phyloP scores from a whole-genome alignment of 2,888 invertebrate genomes.

The Crocallis elinguaria region DNA sequence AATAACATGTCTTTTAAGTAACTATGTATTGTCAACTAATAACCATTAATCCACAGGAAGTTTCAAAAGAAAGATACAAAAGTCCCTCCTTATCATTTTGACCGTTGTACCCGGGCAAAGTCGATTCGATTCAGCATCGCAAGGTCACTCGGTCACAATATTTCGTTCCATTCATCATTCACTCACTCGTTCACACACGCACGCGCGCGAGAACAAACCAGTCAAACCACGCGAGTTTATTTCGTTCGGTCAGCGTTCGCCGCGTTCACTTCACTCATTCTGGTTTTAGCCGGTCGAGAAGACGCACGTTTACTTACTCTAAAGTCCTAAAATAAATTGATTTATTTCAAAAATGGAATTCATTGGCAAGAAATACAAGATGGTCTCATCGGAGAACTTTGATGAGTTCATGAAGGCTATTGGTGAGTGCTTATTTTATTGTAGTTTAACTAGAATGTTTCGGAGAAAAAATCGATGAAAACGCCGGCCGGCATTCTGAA shows the following conservation, averaged over 20 bases:
- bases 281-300: constrained; percentile 60
- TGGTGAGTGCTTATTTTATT: constrained; percentile 85
- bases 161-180: constrained; percentile 40
- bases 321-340: constrained; percentile 39
- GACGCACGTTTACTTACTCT: constrained; percentile 41
- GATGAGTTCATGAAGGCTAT: constrained; percentile 95
- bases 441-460: constrained; percentile 32
- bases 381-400: constrained; percentile 92
- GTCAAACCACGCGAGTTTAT: background rate
- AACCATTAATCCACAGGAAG: background rate
- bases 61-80: constrained; percentile 3
- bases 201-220: constrained; percentile 3
- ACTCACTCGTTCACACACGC: constrained; percentile 47
- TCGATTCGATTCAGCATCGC: background rate
- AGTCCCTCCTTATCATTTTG: constrained; percentile 4
- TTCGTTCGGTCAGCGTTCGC: background rate
- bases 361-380: constrained; percentile 91
- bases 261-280: constrained; percentile 37
- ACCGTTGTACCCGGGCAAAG: constrained; percentile 20
- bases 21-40: background rate
- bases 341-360: constrained; percentile 70
- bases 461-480: constrained; percentile 40
- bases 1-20: background rate
- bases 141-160: constrained; percentile 25
- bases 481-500: constrained; percentile 63